Conservation (phyloP, 2,888 invertebrate species). For the Cerastoderma edule region DNA sequence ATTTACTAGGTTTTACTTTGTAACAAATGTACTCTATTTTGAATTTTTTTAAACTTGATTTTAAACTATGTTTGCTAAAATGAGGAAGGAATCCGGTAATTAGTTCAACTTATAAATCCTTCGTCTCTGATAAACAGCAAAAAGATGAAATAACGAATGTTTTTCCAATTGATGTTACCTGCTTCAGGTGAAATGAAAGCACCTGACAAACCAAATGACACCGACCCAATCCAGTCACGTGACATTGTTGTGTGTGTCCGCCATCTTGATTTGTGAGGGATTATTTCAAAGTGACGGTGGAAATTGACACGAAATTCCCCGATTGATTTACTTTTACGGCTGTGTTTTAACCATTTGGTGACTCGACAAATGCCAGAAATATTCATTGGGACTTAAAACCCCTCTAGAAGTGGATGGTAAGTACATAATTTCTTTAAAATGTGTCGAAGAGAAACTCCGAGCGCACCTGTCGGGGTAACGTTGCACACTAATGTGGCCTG, state of each 20-base stretch:
- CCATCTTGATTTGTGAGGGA: slow-evolving; percentile 69
- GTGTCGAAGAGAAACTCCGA: slow-evolving; percentile 51
- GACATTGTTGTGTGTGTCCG: slow-evolving; percentile 66
- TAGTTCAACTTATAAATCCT: too few relatives aligned
- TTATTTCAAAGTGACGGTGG: slow-evolving; percentile 65
- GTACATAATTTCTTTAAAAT: slow-evolving; percentile 37
- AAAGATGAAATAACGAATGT: too few relatives aligned
- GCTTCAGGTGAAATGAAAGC: slow-evolving; percentile 51
- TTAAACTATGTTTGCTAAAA: too few relatives aligned
- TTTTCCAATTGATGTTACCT: slow-evolving; percentile 49
- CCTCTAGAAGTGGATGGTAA: slow-evolving; percentile 49
- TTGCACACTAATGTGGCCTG: too few relatives aligned
- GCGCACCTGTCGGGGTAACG: slow-evolving; percentile 55
- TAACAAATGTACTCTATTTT: too few relatives aligned
- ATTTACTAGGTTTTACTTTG: too few relatives aligned
- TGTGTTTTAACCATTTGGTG: slow-evolving; percentile 3
- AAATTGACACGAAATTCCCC: slow-evolving; percentile 1
- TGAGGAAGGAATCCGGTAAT: too few relatives aligned
- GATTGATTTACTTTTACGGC: background rate
- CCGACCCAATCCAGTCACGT: slow-evolving; percentile 53
- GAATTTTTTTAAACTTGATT: too few relatives aligned
- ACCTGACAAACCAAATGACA: slow-evolving; percentile 50
- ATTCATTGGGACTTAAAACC: slow-evolving; percentile 18
- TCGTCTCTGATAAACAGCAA: too few relatives aligned
- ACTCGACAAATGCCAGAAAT: slow-evolving; percentile 32